Percentiles rank a stretch among this genome's conserved stretches.
phyloP scores from a whole-genome alignment of 2,113 vertebrate species.

The Entelurus aequoreus region DNA sequence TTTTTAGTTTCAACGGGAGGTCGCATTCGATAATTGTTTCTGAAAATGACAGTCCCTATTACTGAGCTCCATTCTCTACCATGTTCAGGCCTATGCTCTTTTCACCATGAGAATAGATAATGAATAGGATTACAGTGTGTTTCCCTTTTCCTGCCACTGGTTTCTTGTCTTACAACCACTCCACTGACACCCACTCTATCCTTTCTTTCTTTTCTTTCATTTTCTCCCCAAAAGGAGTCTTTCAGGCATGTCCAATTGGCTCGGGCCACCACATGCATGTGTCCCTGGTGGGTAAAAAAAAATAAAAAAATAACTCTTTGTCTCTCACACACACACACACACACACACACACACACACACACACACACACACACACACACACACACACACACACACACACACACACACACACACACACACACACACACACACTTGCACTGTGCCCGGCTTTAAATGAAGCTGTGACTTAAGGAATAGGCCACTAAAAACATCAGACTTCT shows the following conservation, averaged over 20 bases:
- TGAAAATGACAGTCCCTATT: conserved; percentile 29
- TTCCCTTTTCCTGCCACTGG: conserved; percentile 13
- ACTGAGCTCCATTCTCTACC: conserved; percentile 22
- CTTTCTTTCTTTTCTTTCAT: conserved; percentile 3
- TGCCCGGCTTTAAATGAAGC: conserved; percentile 47
- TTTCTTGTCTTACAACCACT: conserved; percentile 17
- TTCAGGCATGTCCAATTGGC: conserved; percentile 69
- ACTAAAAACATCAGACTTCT: conserved; percentile 57
- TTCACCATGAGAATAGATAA: conserved; percentile 29
- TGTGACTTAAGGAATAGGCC: conserved; percentile 49
- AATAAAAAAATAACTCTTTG: conserved; percentile 41
- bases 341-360: conserved; percentile 9
- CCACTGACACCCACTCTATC: conserved; percentile 18
- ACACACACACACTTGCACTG: conserved; percentile 7
- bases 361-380: background rate
- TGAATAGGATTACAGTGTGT: conserved; percentile 37
- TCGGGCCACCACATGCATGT: conserved; percentile 46
- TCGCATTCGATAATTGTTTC: conserved; percentile 30
- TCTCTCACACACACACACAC: background rate
- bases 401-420: background rate
- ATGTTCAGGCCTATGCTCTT: conserved; percentile 17
- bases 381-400: no score
- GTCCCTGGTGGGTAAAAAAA: conserved; percentile 47
- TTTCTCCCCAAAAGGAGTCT: conserved; percentile 46
- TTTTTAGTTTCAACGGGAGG: conserved; percentile 24